A percentile compares a stretch with the other conserved stretches of the same genome.
phyloP scores from a whole-genome alignment of 2,113 vertebrate genomes.

The Stegostoma tigrinum region DNA sequence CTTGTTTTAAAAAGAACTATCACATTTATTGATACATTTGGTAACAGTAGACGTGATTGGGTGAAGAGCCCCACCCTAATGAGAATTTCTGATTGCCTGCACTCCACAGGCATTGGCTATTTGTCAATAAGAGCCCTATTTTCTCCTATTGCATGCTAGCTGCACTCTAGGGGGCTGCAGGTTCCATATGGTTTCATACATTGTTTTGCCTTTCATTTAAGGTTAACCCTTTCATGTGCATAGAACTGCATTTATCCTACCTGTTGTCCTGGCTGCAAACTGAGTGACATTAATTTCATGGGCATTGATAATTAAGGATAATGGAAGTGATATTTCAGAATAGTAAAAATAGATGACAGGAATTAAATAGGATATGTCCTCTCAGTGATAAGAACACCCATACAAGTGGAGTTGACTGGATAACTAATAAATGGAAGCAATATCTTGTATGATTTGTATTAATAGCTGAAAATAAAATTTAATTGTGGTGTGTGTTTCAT shows the following conservation, averaged over 20 bases:
- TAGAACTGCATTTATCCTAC: background rate
- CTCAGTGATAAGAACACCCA: background rate
- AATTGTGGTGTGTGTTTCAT: background rate
- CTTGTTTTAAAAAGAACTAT: constrained; percentile 17
- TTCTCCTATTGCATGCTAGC: background rate
- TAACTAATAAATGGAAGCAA: background rate
- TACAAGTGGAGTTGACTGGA: background rate
- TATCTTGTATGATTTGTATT: background rate
- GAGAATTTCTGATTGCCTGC: constrained; percentile 28
- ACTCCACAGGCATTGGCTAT: background rate
- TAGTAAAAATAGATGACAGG: background rate
- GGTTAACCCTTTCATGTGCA: constrained; percentile 22
- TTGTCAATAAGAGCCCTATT: constrained; percentile 21
- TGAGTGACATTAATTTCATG: background rate
- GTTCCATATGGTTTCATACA: constrained; percentile 24
- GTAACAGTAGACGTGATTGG: constrained; percentile 21
- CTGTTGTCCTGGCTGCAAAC: background rate
- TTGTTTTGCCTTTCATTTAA: background rate
- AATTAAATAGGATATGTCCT: background rate
- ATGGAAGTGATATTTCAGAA: background rate
- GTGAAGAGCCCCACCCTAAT: constrained; percentile 5
- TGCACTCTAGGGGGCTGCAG: background rate
- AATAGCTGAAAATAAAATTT: background rate
- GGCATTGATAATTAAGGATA: background rate
- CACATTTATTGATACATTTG: constrained; percentile 9